Evolutionary conservation across 1,140 invertebrate genomes (phyloP), one percentile per base, ranked within the genome.

Genomic region (Drosophila murphyi): DNA sequence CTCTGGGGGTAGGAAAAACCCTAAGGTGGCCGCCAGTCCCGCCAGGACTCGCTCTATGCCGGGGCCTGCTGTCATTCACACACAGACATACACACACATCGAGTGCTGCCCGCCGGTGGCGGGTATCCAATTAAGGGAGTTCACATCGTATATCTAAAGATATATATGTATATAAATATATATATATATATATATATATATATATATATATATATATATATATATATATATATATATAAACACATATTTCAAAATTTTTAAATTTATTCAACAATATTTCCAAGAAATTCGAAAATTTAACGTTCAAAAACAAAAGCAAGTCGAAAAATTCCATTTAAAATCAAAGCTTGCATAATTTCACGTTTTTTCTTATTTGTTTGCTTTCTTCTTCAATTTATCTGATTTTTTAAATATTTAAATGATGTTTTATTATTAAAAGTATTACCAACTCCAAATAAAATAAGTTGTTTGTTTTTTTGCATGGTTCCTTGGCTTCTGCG

Each of bases 1-100:
- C 8, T 80, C 54, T 62, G 80, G 67, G 69, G 80, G 76, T 70
- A 83, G 81, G 80, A 60, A 82, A 82, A 82, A 78, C 72, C 67
- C 10, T 56, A 51, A 43, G 57, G 41, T 55, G 35, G 41, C 32
- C 32, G 37, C 20, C 28, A n/a, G 39, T n/a, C 50, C 10, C 37
- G 37, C 31, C 45, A 43, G 41, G n/a, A 37, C 29, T 6, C 39
- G 39, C 39, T 43, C 39, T 20, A n/a, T n/a, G 39, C 52, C 70
- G 37, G 32, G 39, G 51, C 60, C 64, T 48, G 55, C 41, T 61
- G 56, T 39, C 48, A 29, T 52, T 52, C 10, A 57, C 31, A 56
- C 45, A 34, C 5, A 41, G n/a, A n/a, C 31, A 41, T 6, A 59
- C 55, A 28, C 55, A 43, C 1, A 57, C 29, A 52, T 20, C 4